Evolutionary conservation across 35 echinoderm and acorn worm genomes (phyloP).

Genomic region (Amphiura filiformis): DNA sequence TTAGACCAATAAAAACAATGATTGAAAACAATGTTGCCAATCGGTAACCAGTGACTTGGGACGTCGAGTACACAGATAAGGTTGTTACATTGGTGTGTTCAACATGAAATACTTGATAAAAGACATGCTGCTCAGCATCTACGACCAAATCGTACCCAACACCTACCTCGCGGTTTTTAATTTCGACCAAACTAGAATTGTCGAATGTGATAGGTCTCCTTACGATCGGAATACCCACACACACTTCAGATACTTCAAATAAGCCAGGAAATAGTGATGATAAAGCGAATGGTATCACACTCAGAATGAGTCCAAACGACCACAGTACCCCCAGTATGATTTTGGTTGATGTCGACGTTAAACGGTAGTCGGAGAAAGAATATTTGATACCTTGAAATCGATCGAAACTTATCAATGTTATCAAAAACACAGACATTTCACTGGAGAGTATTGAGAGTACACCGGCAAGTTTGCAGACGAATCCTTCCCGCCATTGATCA

Average conservation of each 20-base stretch:
- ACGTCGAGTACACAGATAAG: neutral
- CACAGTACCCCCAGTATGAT: neutral
- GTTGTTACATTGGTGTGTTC: neutral
- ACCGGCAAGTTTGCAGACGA: neutral
- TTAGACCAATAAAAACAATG: neutral
- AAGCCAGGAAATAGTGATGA: neutral
- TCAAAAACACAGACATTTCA: neutral
- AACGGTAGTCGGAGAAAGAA: neutral
- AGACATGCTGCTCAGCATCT: neutral
- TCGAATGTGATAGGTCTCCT: neutral
- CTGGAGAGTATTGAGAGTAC: neutral
- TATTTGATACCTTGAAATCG: neutral
- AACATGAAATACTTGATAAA: neutral
- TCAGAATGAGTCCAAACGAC: neutral
- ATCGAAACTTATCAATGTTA: neutral
- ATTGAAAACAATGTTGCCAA: neutral
- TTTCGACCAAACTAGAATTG: neutral
- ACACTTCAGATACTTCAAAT: neutral
- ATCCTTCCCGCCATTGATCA: neutral
- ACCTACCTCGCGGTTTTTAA: neutral
- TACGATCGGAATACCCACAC: neutral
- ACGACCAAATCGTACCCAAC: neutral
- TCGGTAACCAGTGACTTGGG: neutral
- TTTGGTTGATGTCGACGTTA: neutral
- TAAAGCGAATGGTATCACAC: neutral